phyloP scores from a whole-genome alignment of 2,797 vertebrate species.

The Euphonia xanthogaster region DNA sequence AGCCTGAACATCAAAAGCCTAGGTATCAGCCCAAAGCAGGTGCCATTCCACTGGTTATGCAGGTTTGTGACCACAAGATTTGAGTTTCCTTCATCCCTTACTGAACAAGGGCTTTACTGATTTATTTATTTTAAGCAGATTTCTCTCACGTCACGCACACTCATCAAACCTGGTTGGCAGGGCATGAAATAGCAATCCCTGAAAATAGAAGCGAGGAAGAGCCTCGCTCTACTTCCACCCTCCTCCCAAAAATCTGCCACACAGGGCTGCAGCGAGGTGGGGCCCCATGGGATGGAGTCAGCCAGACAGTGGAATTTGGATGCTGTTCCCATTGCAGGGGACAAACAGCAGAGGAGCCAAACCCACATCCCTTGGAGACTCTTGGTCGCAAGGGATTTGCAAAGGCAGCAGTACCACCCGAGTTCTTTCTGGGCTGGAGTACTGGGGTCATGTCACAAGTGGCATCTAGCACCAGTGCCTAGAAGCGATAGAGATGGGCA shows the following conservation, averaged over 20 bases:
- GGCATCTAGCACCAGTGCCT: background rate
- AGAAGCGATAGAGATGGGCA: accelerated
- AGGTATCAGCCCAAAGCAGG: background rate
- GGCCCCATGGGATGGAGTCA: accelerated
- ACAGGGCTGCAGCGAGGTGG: accelerated
- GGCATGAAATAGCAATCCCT: background rate
- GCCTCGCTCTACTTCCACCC: background rate
- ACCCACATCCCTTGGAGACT: background rate
- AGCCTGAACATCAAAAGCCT: background rate
- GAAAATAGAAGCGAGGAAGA: background rate
- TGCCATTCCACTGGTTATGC: background rate
- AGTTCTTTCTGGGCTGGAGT: background rate
- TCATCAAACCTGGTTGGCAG: background rate
- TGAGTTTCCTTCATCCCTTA: background rate
- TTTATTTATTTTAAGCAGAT: background rate
- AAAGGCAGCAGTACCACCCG: background rate
- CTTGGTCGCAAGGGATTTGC: background rate
- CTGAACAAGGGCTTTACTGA: background rate
- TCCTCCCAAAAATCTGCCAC: background rate
- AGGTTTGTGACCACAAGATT: background rate
- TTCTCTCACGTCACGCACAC: background rate
- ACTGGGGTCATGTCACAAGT: accelerated
- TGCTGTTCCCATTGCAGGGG: accelerated
- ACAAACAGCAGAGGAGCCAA: background rate
- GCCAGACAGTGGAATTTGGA: accelerated